Conservation (phyloP, 2,113 vertebrate genomes). For the Trachemys scripta region DNA sequence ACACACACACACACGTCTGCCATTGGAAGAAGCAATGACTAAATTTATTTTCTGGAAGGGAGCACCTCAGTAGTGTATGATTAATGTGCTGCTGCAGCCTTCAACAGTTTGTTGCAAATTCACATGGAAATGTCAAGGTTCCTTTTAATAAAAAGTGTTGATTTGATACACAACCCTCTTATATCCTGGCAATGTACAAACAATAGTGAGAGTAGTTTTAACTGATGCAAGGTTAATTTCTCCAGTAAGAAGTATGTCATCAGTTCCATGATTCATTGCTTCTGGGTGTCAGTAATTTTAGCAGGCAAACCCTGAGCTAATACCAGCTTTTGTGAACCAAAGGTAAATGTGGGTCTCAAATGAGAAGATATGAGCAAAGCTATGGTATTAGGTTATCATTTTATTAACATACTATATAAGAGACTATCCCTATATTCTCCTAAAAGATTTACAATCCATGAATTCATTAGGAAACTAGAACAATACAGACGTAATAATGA, state of each 20-base stretch:
- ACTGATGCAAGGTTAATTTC: neutral
- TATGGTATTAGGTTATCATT: neutral
- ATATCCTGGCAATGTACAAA: neutral
- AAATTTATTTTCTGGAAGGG: neutral
- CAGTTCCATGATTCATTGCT: neutral
- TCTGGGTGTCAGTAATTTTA: neutral
- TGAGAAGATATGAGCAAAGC: neutral
- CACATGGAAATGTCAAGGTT: neutral
- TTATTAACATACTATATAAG: neutral
- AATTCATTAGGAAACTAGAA: neutral
- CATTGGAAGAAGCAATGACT: accelerated
- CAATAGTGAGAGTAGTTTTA: neutral
- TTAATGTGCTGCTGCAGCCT: neutral
- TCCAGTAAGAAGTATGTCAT: neutral
- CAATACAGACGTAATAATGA: neutral
- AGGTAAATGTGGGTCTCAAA: neutral
- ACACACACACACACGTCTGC: neutral
- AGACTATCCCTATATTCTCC: neutral
- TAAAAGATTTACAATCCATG: neutral
- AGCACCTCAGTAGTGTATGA: neutral
- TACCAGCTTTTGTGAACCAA: neutral
- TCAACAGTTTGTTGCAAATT: conserved; percentile 9
- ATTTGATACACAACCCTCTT: neutral
- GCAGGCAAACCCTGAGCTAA: neutral
- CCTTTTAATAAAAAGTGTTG: neutral